These are phyloP conservation scores for Cottus gobio DNA, from an alignment of 2,113 vertebrate genomes.

Conservation along the genomic window DNA sequence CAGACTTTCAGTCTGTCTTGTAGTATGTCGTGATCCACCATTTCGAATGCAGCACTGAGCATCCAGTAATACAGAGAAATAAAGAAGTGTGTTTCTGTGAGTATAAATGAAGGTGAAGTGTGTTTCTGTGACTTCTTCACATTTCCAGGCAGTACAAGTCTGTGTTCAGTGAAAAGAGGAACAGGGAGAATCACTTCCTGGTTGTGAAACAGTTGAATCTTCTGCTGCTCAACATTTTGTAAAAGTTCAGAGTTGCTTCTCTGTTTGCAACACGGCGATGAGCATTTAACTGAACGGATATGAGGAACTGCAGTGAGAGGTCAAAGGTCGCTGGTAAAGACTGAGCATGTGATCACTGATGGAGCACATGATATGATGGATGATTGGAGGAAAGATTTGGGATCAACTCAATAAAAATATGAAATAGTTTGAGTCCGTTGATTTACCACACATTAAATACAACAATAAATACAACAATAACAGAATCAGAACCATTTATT, in stretches of 20 bases:
- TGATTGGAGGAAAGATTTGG: neutral
- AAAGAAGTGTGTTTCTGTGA: neutral
- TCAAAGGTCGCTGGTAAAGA: conserved; percentile 8
- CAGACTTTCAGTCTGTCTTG: too few relatives aligned
- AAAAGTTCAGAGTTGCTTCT: conserved; percentile 15
- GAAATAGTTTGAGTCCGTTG: too few relatives aligned
- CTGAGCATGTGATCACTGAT: neutral
- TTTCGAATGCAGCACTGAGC: too few relatives aligned
- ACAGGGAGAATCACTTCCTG: conserved; percentile 55
- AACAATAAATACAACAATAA: too few relatives aligned
- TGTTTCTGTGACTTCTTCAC: neutral
- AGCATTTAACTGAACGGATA: neutral
- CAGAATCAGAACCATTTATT: too few relatives aligned
- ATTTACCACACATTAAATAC: too few relatives aligned
- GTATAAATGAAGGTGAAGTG: neutral
- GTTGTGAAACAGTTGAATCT: neutral
- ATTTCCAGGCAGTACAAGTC: neutral
- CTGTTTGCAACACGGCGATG: conserved; percentile 13
- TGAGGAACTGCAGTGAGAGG: conserved; percentile 16
- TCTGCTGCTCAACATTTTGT: conserved; percentile 13
- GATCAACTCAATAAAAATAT: neutral
- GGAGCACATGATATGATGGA: neutral
- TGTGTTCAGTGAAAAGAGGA: conserved; percentile 47
- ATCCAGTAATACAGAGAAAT: too few relatives aligned
- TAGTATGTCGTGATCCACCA: too few relatives aligned